Evolutionary conservation across 2,797 vertebrate species (phyloP).

Genomic region (Chloroceryle inda): DNA sequence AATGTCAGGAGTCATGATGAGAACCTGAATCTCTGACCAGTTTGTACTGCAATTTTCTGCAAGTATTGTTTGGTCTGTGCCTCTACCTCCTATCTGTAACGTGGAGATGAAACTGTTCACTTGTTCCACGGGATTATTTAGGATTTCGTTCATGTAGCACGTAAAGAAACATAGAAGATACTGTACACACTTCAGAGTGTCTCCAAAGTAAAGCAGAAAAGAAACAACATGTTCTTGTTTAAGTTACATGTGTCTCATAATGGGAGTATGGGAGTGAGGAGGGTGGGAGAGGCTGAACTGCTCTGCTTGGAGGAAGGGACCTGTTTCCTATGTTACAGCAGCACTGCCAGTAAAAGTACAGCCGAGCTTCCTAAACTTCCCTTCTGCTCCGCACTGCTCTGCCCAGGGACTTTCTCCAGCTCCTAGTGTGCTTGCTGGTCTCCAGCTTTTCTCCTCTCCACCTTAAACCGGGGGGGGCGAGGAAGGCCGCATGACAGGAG

Average conservation of each 20-base stretch:
- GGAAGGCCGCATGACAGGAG: background rate
- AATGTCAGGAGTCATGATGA: slow-evolving; percentile 15
- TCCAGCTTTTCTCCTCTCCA: background rate
- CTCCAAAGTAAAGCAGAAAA: background rate
- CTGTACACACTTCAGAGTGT: background rate
- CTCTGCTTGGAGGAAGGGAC: background rate
- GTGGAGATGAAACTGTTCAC: background rate
- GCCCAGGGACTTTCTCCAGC: background rate
- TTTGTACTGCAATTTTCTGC: background rate
- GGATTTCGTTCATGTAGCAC: background rate
- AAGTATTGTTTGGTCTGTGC: background rate
- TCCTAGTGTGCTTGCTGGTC: rapidly evolving
- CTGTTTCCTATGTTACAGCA: background rate
- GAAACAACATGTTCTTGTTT: background rate
- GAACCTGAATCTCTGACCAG: slow-evolving; percentile 4
- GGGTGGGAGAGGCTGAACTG: background rate
- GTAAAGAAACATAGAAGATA: background rate
- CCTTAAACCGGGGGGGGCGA: background rate
- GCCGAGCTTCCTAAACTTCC: background rate
- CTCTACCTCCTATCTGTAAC: background rate
- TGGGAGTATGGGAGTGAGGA: background rate
- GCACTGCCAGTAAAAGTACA: background rate
- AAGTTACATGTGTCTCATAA: background rate
- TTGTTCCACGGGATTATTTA: background rate
- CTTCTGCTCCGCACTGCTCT: background rate